Percentiles rank a stretch among this genome's conserved stretches.
Evolutionary conservation across 2,797 vertebrate species (phyloP).

Genomic region (Alectoris magna): DNA sequence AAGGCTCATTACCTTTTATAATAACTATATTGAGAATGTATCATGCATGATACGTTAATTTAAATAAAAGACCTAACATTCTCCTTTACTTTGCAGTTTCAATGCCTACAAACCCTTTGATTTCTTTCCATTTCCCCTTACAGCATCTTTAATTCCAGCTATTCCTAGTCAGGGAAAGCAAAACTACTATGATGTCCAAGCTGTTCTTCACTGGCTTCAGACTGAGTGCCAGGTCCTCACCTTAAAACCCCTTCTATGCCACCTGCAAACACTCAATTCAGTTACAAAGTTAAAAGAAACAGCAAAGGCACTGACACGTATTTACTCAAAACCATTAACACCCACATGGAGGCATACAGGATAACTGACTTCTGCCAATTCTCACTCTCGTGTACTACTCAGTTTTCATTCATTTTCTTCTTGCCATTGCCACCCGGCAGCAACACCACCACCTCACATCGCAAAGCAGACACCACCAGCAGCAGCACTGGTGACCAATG

Average conservation of each 20-base stretch:
- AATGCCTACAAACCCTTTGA: accelerated
- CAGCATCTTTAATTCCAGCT: background rate
- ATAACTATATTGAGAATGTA: background rate
- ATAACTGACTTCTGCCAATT: accelerated
- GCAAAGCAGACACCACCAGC: accelerated
- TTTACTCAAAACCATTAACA: accelerated
- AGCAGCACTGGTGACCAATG: accelerated
- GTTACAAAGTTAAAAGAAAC: background rate
- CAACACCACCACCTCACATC: accelerated
- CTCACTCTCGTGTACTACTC: background rate
- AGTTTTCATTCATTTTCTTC: background rate
- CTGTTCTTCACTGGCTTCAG: background rate
- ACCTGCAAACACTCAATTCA: accelerated
- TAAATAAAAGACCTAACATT: background rate
- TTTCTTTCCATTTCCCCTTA: background rate
- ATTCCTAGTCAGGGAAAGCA: background rate
- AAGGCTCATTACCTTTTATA: background rate
- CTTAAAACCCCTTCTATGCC: accelerated
- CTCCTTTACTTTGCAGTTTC: background rate
- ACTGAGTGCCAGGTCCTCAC: accelerated
- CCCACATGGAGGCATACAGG: background rate
- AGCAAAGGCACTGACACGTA: accelerated
- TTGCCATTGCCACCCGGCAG: accelerated
- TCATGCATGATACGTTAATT: accelerated
- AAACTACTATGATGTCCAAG: accelerated